Base-by-base conservation (phyloP, 2,113 vertebrate species). In the Chloroceryle aenea region DNA sequence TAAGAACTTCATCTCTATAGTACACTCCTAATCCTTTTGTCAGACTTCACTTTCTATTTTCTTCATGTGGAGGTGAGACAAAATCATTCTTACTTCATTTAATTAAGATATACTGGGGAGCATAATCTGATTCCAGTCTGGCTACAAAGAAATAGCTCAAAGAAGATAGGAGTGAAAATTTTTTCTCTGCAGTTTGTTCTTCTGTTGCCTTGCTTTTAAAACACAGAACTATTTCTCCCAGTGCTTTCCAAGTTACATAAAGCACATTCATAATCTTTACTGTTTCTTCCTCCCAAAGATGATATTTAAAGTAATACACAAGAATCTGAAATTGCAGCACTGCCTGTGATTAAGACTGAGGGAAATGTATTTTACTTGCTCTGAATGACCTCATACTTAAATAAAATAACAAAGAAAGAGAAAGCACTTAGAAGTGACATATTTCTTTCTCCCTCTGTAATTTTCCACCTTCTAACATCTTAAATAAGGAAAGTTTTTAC, bases 401-500 rank as follows among this genome's bases (percentile, higher is more conserved):
- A 93, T 95, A 95, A 96, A 96, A 95, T 62, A 93, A 87, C 84
- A 85, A 80, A 69, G 62, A 85, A 93, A 96, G 93, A 83, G 40
- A 83, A 91, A 91, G 30, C 89, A 85, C 62, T 93, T 95, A 72
- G 89, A 93, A 95, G 87, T 97, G 89, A 85, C 84, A 97, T 58
- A 86, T 95, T 94, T 92, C 92, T 87, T 93, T 96, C 50, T 95
- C 45, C 29, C 55, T 85, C 20, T 1, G 90, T 94, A 93, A 77
- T 95, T 97, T 97, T 96, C 79, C 73, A 90, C 82, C 92, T 92
- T 90, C 64, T 90, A 77, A 56, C 3, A 3, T 67, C 68, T 95
- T 86, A 93, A 93, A 88, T 88, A 91, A 81, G 52, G 64, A 59
- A 94, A 94, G 81, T 91, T 93, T 91, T 15, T 80, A 43, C 75